These are phyloP conservation scores for Sitobion miscanthi DNA, from an alignment of 1,140 invertebrate species.

Conservation along the genomic window DNA sequence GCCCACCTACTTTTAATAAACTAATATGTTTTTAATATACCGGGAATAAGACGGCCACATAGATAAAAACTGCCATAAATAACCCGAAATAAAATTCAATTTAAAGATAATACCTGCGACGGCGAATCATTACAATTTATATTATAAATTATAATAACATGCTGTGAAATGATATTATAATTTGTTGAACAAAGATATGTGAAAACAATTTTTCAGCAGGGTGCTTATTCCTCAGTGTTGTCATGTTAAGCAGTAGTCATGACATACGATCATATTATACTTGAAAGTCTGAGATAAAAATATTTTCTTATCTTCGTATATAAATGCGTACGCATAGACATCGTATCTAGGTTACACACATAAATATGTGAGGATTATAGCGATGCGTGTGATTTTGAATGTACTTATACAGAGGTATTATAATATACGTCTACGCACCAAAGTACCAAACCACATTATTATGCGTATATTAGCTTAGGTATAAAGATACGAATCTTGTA, in stretches of 20 bases:
- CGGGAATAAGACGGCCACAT: neutral
- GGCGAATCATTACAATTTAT: neutral
- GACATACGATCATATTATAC: neutral
- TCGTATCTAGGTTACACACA: neutral
- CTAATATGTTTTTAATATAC: neutral
- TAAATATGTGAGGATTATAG: slow-evolving; percentile 4
- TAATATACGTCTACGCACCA: neutral
- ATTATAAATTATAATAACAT: neutral
- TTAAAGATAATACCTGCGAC: neutral
- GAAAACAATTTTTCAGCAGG: neutral
- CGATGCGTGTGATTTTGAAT: neutral
- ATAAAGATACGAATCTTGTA: neutral
- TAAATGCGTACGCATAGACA: neutral
- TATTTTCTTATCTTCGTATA: neutral
- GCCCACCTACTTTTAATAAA: neutral
- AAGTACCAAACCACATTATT: neutral
- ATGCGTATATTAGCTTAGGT: neutral
- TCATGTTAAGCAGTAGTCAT: neutral
- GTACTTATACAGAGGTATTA: neutral
- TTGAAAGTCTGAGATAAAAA: neutral
- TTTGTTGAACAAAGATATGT: neutral
- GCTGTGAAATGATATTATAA: neutral
- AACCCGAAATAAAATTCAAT: neutral
- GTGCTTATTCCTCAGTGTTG: neutral
- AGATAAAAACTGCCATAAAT: neutral